These are phyloP conservation scores for Abrostola tripartita DNA, from an alignment of 2,888 invertebrate species.

Conservation along the genomic window DNA sequence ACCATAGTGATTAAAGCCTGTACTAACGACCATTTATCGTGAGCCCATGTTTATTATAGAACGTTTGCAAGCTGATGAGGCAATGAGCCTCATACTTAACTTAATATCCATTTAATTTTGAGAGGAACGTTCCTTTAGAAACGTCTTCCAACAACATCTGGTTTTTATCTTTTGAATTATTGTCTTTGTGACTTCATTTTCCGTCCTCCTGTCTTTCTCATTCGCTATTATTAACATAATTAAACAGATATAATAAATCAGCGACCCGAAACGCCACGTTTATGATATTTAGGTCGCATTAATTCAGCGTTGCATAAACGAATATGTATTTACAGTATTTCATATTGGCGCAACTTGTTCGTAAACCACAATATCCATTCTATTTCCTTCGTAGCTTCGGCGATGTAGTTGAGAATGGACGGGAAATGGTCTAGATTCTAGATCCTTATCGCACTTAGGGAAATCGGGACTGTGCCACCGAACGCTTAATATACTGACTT, in stretches of 20 bases:
- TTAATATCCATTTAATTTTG: constrained; percentile 1
- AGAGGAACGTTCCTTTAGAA: background rate
- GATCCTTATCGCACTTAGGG: constrained; percentile 73
- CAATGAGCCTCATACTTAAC: background rate
- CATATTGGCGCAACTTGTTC: constrained; percentile 25
- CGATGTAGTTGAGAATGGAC: constrained; percentile 55
- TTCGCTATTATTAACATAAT: constrained; percentile 6
- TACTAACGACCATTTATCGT: background rate
- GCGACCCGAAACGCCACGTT: background rate
- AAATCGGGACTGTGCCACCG: constrained; percentile 60
- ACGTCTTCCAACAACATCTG: background rate
- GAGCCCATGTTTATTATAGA: background rate
- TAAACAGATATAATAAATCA: constrained; percentile 4
- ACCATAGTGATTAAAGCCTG: background rate
- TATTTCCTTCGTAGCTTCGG: constrained; percentile 50
- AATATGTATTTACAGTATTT: constrained; percentile 29
- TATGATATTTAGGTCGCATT: constrained; percentile 14
- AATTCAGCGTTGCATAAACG: constrained; percentile 19
- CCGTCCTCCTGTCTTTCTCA: background rate
- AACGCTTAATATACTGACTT: constrained; percentile 47
- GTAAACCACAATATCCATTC: constrained; percentile 25
- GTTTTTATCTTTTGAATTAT: constrained; percentile 4
- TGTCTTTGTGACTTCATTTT: constrained; percentile 2
- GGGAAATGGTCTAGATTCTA: constrained; percentile 70
- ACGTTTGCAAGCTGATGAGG: background rate